Conservation (phyloP, 2,113 vertebrate genomes). For the Pluvianellus socialis region DNA sequence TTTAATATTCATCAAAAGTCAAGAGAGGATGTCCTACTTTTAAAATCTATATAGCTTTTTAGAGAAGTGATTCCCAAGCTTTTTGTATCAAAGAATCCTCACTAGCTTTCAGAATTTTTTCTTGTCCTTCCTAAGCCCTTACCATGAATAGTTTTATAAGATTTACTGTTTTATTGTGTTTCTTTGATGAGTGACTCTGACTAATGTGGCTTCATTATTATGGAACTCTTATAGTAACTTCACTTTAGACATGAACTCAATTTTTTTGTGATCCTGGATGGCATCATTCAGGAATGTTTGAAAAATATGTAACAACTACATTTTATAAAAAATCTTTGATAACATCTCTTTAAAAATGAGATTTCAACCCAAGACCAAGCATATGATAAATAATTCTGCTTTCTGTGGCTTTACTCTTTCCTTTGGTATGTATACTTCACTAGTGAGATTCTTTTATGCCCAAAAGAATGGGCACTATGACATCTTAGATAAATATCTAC, state of each 20-base stretch:
- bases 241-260: neutral
- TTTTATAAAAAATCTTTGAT: neutral
- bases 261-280: neutral
- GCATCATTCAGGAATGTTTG: neutral
- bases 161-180: neutral
- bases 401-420: neutral
- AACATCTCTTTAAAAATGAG: neutral
- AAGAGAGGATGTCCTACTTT: neutral
- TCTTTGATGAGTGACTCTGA: neutral
- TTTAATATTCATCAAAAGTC: neutral
- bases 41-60: neutral
- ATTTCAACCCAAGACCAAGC: neutral
- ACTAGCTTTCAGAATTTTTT: neutral
- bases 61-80: neutral
- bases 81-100: too few relatives aligned
- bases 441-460: neutral
- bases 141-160: neutral
- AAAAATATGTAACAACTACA: neutral
- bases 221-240: neutral
- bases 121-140: neutral
- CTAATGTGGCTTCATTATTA: neutral
- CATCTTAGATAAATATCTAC: neutral
- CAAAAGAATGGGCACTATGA: neutral
- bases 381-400: neutral
- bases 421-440: neutral